Evolutionary conservation across 1,140 invertebrate species (phyloP), one percentile per base, ranked within the genome.

Genomic region (Anthonomus grandis): DNA sequence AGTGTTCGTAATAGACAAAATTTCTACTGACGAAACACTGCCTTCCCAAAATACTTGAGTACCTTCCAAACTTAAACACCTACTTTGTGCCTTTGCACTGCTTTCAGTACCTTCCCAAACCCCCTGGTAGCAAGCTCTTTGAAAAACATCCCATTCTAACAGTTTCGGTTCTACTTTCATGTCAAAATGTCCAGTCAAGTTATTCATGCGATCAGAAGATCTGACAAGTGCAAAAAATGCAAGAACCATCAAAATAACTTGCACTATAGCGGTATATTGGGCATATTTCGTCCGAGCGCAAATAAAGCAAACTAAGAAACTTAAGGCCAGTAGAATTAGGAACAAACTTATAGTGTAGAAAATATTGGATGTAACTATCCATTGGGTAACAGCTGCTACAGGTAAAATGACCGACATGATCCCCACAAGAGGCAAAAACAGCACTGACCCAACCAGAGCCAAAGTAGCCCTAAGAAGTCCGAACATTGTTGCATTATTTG

Each of bases 401-500:
- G 88, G 88, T 23, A 91, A 72, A 2, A 89, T 75, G 1, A 90
- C 75, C 0, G 86, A 86, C 0, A 85, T 82, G 17, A 91, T 72
- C 0, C 87, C 87, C n/a, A 87, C 83, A 1, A 91, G 72, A 0
- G 89, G 89, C 22, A 91, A 63, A 63, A 90, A 90, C 0, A 90
- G 66, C 1, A 90, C 83, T 22, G 88, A 79, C 4, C 88, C 88
- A 3, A 89, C 86, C 15, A 91, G 62, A 0, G 85, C 89, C 4
- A 93, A 71, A 3, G 86, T 84, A 0, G 86, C 87, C 24, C 90
- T 74, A 23, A 89, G 82, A 10, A 92, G 69, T 0, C 89, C 89
- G 65, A 87, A 89, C 74, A 85, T 88, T 0, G 87, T 90, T 22
- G 89, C 86, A 21, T 85, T 86, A 64, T 90, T 87, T 0, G 88